Evolutionary conservation across 2,888 invertebrate genomes (phyloP).

Genomic region (Rhynchonema sp.): DNA sequence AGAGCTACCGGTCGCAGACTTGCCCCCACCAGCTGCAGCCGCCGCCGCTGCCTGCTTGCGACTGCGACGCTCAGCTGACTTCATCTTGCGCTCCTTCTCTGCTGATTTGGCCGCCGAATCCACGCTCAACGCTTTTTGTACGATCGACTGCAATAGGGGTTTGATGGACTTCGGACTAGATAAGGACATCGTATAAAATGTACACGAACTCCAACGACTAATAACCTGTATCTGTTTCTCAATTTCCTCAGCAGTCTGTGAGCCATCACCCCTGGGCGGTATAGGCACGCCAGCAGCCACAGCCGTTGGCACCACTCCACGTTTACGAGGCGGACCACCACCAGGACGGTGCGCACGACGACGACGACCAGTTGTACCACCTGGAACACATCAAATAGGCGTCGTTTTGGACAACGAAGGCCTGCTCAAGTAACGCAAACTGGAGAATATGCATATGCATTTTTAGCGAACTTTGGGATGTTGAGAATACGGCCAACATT

Average conservation of each 20-base stretch:
- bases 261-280: neutral
- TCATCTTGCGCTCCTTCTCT: constrained; percentile 10
- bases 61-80: neutral
- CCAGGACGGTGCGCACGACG: too few species aligned
- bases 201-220: neutral
- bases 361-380: too few species aligned
- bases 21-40: neutral
- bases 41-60: neutral
- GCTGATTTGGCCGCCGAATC: constrained; percentile 12
- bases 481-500: too few species aligned
- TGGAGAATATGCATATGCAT: too few species aligned
- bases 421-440: too few species aligned
- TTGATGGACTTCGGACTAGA: neutral
- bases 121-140: constrained; percentile 12
- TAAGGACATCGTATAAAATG: neutral
- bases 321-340: neutral
- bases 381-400: too few species aligned
- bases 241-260: neutral
- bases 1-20: too few species aligned
- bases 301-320: neutral
- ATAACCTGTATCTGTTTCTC: neutral
- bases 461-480: too few species aligned
- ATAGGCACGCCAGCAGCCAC: neutral
- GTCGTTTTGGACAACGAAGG: too few species aligned
- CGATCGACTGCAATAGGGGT: constrained; percentile 10